Evolutionary conservation across 1,140 invertebrate genomes (phyloP).

Genomic region (Drosophila sulfurigaster): DNA sequence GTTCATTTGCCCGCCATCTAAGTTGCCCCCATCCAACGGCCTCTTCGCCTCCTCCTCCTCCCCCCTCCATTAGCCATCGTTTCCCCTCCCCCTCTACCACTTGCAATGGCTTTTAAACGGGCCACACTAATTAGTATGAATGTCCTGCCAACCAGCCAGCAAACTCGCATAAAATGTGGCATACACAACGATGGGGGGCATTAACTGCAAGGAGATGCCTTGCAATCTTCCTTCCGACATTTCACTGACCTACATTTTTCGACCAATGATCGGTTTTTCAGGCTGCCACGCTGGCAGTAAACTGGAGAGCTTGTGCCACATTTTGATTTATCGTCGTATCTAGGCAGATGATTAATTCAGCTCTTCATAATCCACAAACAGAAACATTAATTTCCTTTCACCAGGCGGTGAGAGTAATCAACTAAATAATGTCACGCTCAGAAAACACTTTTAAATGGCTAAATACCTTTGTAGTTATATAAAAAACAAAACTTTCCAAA

Average conservation of each 20-base stretch:
- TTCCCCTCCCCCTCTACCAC: not conserved
- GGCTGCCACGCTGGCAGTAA: not conserved
- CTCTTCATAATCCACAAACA: too few species aligned
- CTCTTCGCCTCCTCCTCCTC: too few species aligned
- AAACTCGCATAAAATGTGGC: conserved; percentile 4
- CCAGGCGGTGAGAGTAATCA: too few species aligned
- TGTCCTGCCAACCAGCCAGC: conserved; percentile 6
- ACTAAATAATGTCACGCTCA: too few species aligned
- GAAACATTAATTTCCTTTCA: too few species aligned
- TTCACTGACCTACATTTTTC: not conserved
- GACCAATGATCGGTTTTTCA: not conserved
- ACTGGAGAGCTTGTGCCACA: too few species aligned
- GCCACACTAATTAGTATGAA: conserved; percentile 62
- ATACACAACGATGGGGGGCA: not conserved
- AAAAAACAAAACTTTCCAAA: too few species aligned
- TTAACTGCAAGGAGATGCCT: not conserved
- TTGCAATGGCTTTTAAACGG: conserved; percentile 26
- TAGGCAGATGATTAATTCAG: too few species aligned
- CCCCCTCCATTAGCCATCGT: not conserved
- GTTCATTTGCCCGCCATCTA: not conserved
- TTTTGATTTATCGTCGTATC: too few species aligned
- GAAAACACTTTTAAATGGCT: too few species aligned
- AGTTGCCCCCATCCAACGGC: not conserved
- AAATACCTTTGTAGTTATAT: too few species aligned
- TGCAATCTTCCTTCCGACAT: not conserved